phyloP scores from a whole-genome alignment of 1,140 invertebrate genomes.

The Nephila pilipes region DNA sequence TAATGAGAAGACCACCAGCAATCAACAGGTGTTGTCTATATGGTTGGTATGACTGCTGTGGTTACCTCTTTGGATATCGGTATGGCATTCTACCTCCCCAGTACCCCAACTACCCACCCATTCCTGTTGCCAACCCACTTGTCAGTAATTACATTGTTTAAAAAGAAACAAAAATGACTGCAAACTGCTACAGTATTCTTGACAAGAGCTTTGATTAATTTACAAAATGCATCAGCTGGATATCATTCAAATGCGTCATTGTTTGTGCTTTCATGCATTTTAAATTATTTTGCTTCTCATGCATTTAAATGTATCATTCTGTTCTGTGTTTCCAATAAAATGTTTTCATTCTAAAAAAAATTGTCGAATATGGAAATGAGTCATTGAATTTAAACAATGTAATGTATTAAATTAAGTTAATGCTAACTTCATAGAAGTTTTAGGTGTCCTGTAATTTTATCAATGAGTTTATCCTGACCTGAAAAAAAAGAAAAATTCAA shows the following conservation, averaged over 20 bases:
- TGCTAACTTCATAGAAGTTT: conserved; percentile 84
- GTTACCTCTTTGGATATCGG: conserved; percentile 66
- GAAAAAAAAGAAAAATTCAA: conserved; percentile 81
- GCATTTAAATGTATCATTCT: not conserved
- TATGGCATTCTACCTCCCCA: conserved; percentile 56
- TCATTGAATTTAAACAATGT: not conserved
- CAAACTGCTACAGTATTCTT: conserved; percentile 24
- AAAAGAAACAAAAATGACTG: not conserved
- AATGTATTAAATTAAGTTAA: conserved; percentile 41
- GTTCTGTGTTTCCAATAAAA: conserved; percentile 21
- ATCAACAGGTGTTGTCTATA: conserved; percentile 69
- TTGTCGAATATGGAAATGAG: not conserved
- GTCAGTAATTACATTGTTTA: conserved; percentile 56
- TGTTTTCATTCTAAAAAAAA: not conserved
- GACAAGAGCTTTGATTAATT: conserved; percentile 40
- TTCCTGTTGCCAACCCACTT: conserved; percentile 54
- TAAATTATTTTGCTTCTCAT: conserved; percentile 36
- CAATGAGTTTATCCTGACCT: conserved; percentile 87
- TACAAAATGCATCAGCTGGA: not conserved
- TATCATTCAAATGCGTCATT: conserved; percentile 5
- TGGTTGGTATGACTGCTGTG: conserved; percentile 71
- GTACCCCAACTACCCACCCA: conserved; percentile 58
- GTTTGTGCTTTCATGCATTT: not conserved
- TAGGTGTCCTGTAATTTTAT: conserved; percentile 92
- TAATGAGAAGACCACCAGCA: conserved; percentile 32